Conservation (phyloP, 1,140 invertebrate species). For the Drosophila watanabei region DNA sequence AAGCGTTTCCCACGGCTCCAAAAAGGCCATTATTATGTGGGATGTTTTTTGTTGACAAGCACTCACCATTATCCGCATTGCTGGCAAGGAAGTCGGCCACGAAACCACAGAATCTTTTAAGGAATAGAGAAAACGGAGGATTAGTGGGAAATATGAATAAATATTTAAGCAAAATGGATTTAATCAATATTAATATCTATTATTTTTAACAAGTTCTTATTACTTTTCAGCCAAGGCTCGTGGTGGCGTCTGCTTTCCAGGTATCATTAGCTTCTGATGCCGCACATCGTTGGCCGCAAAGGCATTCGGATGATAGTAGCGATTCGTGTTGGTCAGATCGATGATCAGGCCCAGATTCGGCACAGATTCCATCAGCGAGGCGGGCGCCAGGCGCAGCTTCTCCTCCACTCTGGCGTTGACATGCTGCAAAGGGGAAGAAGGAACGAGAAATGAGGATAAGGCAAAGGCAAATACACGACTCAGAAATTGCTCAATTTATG, state of each 20-base stretch:
- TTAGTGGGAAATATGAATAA: no score
- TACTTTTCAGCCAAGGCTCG: constrained; percentile 53
- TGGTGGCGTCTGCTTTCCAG: constrained; percentile 62
- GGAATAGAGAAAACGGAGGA: not conserved
- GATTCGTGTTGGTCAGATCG: constrained; percentile 89
- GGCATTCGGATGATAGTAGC: constrained; percentile 88
- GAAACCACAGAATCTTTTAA: constrained; percentile 58
- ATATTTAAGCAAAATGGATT: no score
- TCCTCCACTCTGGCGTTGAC: constrained; percentile 56
- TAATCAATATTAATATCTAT: no score
- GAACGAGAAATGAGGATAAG: not conserved
- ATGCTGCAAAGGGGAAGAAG: constrained; percentile 43
- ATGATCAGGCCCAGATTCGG: constrained; percentile 89
- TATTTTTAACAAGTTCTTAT: constrained; percentile 5
- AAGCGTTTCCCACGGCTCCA: constrained; percentile 67
- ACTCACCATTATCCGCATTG: constrained; percentile 73
- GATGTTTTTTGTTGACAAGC: constrained; percentile 10
- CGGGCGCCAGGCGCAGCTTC: constrained; percentile 59
- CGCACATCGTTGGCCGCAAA: constrained; percentile 50
- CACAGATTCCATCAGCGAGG: constrained; percentile 84
- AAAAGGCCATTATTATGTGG: constrained; percentile 25
- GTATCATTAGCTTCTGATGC: constrained; percentile 76
- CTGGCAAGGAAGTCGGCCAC: constrained; percentile 58
- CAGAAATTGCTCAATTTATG: constrained; percentile 81
- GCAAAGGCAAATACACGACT: constrained; percentile 36